Conservation (phyloP, 2,888 invertebrate genomes). For the Callyntrura guangdongensis region DNA sequence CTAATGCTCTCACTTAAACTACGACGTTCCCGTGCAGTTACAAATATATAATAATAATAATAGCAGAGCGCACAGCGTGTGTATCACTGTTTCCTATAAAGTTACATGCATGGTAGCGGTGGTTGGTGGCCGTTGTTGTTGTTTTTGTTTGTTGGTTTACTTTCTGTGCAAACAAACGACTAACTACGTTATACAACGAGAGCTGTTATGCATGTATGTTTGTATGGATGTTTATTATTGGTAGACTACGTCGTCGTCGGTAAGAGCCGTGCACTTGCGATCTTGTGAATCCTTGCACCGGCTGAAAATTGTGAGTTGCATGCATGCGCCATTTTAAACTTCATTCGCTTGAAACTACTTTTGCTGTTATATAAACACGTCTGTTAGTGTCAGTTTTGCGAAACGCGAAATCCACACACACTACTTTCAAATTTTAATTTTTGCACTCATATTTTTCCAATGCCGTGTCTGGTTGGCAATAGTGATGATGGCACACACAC, state of each 20-base stretch:
- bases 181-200: too few relatives aligned
- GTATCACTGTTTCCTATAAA: constrained; percentile 25
- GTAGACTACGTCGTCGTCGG: constrained; percentile 17
- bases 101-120: too few relatives aligned
- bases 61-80: background rate
- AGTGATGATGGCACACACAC: background rate
- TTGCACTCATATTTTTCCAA: background rate
- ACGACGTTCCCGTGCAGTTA: constrained; percentile 15
- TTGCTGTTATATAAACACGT: constrained; percentile 34
- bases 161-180: too few relatives aligned
- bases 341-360: constrained; percentile 30
- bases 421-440: constrained; percentile 32
- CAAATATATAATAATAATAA: background rate
- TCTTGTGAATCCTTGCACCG: constrained; percentile 34
- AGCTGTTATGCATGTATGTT: too few relatives aligned
- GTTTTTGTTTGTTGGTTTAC: too few relatives aligned
- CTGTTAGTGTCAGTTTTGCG: background rate
- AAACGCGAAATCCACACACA: constrained; percentile 6
- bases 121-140: too few relatives aligned
- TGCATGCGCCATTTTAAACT: constrained; percentile 23
- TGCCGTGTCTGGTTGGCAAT: background rate
- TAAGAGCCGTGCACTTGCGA: constrained; percentile 39
- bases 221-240: background rate
- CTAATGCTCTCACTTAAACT: constrained; percentile 6
- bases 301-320: constrained; percentile 23